phyloP scores from a whole-genome alignment of 1,140 invertebrate genomes.

The Agraylea sexmaculata region DNA sequence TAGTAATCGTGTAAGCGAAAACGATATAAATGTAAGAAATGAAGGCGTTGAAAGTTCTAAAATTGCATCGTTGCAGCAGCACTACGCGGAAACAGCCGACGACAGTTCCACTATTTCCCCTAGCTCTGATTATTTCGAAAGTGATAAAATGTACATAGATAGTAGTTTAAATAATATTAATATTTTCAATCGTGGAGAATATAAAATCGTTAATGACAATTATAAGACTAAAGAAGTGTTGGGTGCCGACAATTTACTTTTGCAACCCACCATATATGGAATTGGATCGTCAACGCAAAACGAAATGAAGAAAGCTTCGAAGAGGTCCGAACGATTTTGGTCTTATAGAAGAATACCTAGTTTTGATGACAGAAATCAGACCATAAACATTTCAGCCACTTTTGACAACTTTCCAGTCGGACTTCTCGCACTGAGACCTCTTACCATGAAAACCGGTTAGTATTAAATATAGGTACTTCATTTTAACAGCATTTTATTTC shows the following conservation, averaged over 20 bases:
- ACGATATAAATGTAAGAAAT: constrained; percentile 20
- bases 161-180: no score
- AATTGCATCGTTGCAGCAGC: constrained; percentile 23
- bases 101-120: no score
- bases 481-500: not conserved
- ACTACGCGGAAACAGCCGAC: constrained; percentile 11
- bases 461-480: not conserved
- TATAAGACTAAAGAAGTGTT: constrained; percentile 3
- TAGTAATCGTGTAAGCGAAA: constrained; percentile 13
- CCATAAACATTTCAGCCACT: constrained; percentile 28
- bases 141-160: no score
- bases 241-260: constrained; percentile 30
- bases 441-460: constrained; percentile 43
- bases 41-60: constrained; percentile 47
- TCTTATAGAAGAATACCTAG: constrained; percentile 22
- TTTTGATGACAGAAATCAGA: not conserved
- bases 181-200: no score
- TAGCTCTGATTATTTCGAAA: no score
- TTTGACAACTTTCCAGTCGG: constrained; percentile 47
- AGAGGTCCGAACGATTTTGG: constrained; percentile 27
- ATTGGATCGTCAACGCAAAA: constrained; percentile 32
- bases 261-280: constrained; percentile 41
- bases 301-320: constrained; percentile 29
- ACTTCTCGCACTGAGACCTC: constrained; percentile 44
- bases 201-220: no score